Conservation (phyloP, 2,797 vertebrate genomes). For the Xenopus petersii region DNA sequence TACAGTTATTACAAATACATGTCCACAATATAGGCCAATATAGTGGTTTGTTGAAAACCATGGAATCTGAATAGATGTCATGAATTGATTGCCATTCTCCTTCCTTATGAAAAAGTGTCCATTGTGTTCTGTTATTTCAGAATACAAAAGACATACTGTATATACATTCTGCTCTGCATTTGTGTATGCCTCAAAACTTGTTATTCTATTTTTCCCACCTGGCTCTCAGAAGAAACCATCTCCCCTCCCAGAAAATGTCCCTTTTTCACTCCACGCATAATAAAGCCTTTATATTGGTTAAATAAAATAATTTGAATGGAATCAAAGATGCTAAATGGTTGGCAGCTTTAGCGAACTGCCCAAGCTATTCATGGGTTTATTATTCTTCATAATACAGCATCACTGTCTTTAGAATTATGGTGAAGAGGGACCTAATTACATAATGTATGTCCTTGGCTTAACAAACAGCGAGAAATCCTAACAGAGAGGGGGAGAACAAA, state of each 20-base stretch:
- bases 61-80: too few species aligned
- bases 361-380: conserved; percentile 23
- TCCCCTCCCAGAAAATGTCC: conserved; percentile 27
- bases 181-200: conserved; percentile 27
- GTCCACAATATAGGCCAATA: too few species aligned
- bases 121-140: too few species aligned
- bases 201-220: conserved; percentile 33
- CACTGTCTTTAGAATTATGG: conserved; percentile 46
- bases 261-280: conserved; percentile 40
- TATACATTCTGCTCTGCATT: conserved; percentile 22
- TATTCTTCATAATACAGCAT: conserved; percentile 45
- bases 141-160: too few species aligned
- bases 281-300: conserved; percentile 42
- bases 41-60: too few species aligned
- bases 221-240: conserved; percentile 32
- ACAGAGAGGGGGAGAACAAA: neutral
- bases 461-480: conserved; percentile 28
- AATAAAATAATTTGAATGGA: conserved; percentile 47
- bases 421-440: conserved; percentile 43
- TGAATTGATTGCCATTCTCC: too few species aligned
- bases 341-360: conserved; percentile 27
- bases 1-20: too few species aligned
- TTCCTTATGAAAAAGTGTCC: too few species aligned
- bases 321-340: conserved; percentile 4
- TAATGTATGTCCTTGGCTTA: conserved; percentile 45